Evolutionary conservation across 2,797 vertebrate species (phyloP).

Genomic region (Danio albolineatus): DNA sequence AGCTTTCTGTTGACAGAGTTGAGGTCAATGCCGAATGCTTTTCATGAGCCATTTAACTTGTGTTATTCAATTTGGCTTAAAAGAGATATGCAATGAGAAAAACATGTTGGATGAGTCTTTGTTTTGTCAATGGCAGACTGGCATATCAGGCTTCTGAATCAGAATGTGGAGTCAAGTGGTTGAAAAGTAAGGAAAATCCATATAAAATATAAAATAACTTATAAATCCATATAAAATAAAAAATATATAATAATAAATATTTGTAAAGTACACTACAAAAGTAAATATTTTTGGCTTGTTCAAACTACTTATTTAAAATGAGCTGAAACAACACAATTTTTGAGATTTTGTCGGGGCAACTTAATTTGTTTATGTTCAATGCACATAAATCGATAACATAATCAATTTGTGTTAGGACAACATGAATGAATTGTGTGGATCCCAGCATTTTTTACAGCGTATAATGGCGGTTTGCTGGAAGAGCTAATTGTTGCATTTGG

Average conservation of each 20-base stretch:
- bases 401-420: too few relatives aligned
- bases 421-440: too few relatives aligned
- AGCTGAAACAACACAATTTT: too few relatives aligned
- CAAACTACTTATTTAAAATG: too few relatives aligned
- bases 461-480: not conserved
- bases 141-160: not conserved
- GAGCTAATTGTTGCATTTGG: not conserved
- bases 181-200: not conserved
- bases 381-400: too few relatives aligned
- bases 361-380: too few relatives aligned
- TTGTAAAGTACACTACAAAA: not conserved
- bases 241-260: too few relatives aligned
- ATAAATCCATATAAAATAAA: too few relatives aligned
- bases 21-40: not conserved
- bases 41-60: not conserved
- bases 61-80: not conserved
- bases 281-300: too few relatives aligned
- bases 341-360: too few relatives aligned
- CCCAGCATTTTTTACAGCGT: too few relatives aligned
- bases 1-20: conserved; percentile 6
- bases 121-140: not conserved
- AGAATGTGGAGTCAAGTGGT: not conserved
- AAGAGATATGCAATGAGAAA: not conserved
- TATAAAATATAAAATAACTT: too few relatives aligned
- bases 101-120: not conserved